Evolutionary conservation across 37 sponge, comb jelly and placozoan genomes (phyloP).

Genomic region (Beroe forskalii): DNA sequence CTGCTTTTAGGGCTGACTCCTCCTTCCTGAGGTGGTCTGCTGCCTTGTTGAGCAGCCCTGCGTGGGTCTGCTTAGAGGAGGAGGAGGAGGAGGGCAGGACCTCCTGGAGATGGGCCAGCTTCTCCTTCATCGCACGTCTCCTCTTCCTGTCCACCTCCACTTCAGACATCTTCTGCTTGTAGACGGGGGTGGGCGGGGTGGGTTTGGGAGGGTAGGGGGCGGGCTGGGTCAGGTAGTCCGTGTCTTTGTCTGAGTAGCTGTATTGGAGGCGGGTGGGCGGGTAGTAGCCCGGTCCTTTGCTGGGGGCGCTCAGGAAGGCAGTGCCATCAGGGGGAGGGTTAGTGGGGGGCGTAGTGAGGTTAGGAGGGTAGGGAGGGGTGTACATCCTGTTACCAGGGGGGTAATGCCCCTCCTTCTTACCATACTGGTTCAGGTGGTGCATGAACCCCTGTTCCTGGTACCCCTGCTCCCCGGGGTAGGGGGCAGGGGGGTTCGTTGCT

Average conservation of each 20-base stretch:
- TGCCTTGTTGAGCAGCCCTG: constrained; percentile 15
- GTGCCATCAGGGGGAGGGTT: not conserved
- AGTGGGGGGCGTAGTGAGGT: not conserved
- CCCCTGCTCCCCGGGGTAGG: not conserved
- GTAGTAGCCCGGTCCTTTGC: constrained; percentile 53
- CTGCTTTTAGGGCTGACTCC: not conserved
- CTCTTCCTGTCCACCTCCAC: constrained; percentile 59
- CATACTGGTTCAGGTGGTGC: not conserved
- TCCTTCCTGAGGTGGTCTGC: constrained; percentile 25
- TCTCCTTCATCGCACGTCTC: constrained; percentile 25
- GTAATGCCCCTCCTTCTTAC: not conserved
- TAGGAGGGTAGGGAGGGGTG: not conserved
- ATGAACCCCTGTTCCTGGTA: not conserved
- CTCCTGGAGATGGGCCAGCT: not conserved
- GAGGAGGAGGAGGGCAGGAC: not conserved
- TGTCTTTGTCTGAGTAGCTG: not conserved
- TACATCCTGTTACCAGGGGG: not conserved
- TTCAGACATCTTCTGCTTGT: constrained; percentile 42
- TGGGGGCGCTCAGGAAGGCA: not conserved
- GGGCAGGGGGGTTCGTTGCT: not conserved
- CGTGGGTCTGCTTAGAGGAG: not conserved
- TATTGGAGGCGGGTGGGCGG: constrained; percentile 61
- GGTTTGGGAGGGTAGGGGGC: not conserved
- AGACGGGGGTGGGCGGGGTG: not conserved
- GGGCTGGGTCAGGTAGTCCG: not conserved